Conservation (phyloP, 2,113 vertebrate genomes). For the Promerops cafer region DNA sequence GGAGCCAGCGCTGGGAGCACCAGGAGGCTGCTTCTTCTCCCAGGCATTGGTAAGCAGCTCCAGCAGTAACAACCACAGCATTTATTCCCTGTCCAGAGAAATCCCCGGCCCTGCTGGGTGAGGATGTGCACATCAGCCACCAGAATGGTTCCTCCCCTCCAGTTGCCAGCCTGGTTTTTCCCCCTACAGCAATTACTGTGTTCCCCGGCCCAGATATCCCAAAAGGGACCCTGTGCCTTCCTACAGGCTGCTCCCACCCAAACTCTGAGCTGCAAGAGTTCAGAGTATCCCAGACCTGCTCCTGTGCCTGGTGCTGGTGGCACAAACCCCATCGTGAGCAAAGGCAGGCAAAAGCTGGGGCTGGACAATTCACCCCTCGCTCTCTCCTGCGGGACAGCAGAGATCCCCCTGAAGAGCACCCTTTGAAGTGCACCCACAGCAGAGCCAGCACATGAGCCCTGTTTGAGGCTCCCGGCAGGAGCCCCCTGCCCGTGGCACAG, state of each 20-base stretch:
- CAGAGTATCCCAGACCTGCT: background rate
- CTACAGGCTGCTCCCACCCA: background rate
- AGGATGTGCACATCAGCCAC: background rate
- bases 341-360: background rate
- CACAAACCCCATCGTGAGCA: background rate
- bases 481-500: background rate
- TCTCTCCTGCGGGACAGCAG: background rate
- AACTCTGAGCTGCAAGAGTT: background rate
- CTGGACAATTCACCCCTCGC: accelerated
- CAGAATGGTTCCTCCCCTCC: background rate
- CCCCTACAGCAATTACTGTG: accelerated
- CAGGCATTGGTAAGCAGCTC: background rate
- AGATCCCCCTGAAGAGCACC: background rate
- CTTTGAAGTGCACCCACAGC: background rate
- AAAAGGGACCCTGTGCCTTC: background rate
- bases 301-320: background rate
- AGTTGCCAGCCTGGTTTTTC: accelerated
- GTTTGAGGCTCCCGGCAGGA: background rate
- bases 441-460: background rate
- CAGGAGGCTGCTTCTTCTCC: background rate
- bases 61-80: background rate
- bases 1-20: background rate
- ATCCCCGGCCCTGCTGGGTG: background rate
- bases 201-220: background rate
- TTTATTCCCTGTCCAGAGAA: background rate